These are phyloP conservation scores for Drosophila paulistorum DNA, from an alignment of 1,140 invertebrate species.

Conservation along the genomic window DNA sequence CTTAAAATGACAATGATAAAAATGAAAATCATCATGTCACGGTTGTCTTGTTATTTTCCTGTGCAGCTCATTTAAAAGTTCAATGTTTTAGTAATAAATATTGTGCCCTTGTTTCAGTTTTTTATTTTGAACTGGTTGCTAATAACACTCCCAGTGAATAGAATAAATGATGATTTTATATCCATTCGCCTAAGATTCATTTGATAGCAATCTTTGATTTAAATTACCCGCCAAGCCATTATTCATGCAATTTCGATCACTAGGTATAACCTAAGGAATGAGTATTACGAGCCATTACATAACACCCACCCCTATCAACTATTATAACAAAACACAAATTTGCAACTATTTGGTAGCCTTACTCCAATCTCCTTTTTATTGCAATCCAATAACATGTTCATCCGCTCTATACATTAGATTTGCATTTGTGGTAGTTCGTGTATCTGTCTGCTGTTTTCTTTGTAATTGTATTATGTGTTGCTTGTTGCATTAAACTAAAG, in stretches of 20 bases:
- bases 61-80: no score
- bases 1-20: no score
- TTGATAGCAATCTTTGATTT: background rate
- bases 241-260: background rate
- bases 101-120: no score
- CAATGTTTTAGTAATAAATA: no score
- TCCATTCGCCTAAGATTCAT: no score
- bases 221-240: background rate
- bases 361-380: slow-evolving; percentile 78
- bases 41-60: no score
- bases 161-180: no score
- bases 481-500: slow-evolving; percentile 59
- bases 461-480: slow-evolving; percentile 34
- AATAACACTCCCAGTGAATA: no score
- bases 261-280: slow-evolving; percentile 46
- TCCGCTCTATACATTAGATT: slow-evolving; percentile 53
- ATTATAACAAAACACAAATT: slow-evolving; percentile 27
- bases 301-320: slow-evolving; percentile 14
- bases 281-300: slow-evolving; percentile 41
- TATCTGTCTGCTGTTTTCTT: slow-evolving; percentile 39
- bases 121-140: no score
- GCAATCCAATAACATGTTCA: slow-evolving; percentile 76
- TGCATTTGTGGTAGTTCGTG: slow-evolving; percentile 41
- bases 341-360: slow-evolving; percentile 50
- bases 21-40: no score